These are phyloP conservation scores for Oncorhynchus tshawytscha DNA, from an alignment of 2,113 vertebrate species.

Conservation along the genomic window DNA sequence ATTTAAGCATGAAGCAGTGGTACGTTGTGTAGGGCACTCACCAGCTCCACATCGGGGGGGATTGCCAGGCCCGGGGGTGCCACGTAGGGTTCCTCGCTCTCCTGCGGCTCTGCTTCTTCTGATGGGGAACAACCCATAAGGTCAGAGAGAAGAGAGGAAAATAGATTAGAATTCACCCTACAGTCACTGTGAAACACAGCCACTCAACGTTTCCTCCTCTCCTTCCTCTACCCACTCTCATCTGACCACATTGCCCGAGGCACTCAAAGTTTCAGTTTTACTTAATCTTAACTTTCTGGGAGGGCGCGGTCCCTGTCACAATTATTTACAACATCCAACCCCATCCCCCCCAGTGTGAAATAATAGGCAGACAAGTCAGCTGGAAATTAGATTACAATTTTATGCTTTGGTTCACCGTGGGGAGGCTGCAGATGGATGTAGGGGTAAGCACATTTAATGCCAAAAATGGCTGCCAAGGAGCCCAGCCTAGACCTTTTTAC, in stretches of 20 bases:
- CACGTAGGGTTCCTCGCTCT: constrained; percentile 92
- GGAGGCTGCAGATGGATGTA: constrained; percentile 5
- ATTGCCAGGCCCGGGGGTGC: constrained; percentile 87
- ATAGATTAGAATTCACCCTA: neutral
- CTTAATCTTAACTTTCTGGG: constrained; percentile 25
- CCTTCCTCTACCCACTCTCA: neutral
- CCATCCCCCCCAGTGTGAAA: neutral
- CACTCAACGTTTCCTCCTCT: neutral
- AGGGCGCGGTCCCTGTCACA: constrained; percentile 8
- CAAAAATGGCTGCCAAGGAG: neutral
- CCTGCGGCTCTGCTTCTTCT: constrained; percentile 80
- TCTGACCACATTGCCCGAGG: neutral
- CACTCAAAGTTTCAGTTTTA: constrained; percentile 23
- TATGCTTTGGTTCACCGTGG: constrained; percentile 2
- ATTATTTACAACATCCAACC: constrained; percentile 8
- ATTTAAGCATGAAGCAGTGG: neutral
- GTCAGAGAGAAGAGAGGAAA: constrained; percentile 8
- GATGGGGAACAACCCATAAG: constrained; percentile 3
- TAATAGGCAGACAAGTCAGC: constrained; percentile 16
- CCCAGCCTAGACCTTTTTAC: constrained; percentile 6
- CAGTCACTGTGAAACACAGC: neutral
- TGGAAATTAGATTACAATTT: constrained; percentile 35
- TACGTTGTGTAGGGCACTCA: constrained; percentile 62
- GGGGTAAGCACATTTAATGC: constrained; percentile 2
- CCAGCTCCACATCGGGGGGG: constrained; percentile 93